phyloP scores from a whole-genome alignment of 1,140 invertebrate genomes.

The Vanessa atalanta region DNA sequence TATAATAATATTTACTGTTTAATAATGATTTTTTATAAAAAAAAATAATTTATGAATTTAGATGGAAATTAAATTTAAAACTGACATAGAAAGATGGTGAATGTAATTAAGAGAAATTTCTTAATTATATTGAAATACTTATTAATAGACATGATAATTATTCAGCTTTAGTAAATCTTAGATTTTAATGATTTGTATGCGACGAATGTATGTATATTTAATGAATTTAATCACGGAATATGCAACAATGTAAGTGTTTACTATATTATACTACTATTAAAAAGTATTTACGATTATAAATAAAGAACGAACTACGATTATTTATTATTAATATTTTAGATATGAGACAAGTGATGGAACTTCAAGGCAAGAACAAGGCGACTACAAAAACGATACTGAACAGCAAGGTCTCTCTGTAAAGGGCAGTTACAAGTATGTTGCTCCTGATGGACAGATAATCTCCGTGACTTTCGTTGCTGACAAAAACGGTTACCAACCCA shows the following conservation, averaged over 20 bases:
- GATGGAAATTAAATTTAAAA: too few relatives aligned
- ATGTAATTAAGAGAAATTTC: not conserved
- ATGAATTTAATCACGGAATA: too few relatives aligned
- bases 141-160: not conserved
- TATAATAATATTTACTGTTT: too few relatives aligned
- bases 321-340: slow-evolving; percentile 51
- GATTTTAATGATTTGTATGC: not conserved
- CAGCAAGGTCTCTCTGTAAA: slow-evolving; percentile 82
- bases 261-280: too few relatives aligned
- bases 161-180: not conserved
- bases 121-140: not conserved
- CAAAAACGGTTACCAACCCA: slow-evolving; percentile 88
- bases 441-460: slow-evolving; percentile 84
- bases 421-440: slow-evolving; percentile 85
- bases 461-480: slow-evolving; percentile 85
- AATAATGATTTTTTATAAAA: too few relatives aligned
- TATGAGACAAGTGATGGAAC: slow-evolving; percentile 87
- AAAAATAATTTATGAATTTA: too few relatives aligned
- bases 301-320: not conserved
- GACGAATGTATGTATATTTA: too few relatives aligned
- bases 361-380: slow-evolving; percentile 82
- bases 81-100: not conserved
- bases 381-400: slow-evolving; percentile 82
- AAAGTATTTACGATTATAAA: too few relatives aligned
- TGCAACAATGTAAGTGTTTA: too few relatives aligned